phyloP scores from a whole-genome alignment of 2,113 vertebrate species.

The Dipodomys stephensi region DNA sequence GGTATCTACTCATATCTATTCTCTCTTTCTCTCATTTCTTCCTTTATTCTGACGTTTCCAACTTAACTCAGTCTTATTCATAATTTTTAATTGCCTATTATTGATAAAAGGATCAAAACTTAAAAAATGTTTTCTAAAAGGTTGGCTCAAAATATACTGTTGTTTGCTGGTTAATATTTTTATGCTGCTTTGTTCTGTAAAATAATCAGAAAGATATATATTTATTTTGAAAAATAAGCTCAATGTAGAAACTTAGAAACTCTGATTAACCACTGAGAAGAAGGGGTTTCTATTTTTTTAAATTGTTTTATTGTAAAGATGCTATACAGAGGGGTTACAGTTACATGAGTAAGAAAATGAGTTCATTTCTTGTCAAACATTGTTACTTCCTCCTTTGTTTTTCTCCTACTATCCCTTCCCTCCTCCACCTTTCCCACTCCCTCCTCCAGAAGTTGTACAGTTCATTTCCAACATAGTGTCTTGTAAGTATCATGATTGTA shows the following conservation, averaged over 20 bases:
- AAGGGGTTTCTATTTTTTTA: background rate
- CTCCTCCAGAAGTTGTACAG: too few species aligned
- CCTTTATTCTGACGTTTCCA: background rate
- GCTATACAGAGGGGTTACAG: too few species aligned
- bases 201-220: background rate
- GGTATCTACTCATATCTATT: background rate
- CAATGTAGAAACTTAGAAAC: background rate
- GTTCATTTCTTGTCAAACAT: too few species aligned
- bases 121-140: background rate
- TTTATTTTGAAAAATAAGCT: constrained; percentile 43
- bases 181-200: background rate
- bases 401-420: too few species aligned
- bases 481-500: too few species aligned
- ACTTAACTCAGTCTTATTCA: background rate
- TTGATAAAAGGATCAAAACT: background rate
- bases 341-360: too few species aligned
- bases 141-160: background rate
- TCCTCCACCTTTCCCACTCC: too few species aligned
- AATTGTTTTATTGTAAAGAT: too few species aligned
- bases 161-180: background rate
- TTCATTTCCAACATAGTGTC: too few species aligned
- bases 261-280: background rate
- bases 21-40: background rate
- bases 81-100: background rate
- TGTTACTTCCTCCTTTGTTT: too few species aligned